phyloP scores from a whole-genome alignment of 1,140 invertebrate species.

The Rhysida immarginata region DNA sequence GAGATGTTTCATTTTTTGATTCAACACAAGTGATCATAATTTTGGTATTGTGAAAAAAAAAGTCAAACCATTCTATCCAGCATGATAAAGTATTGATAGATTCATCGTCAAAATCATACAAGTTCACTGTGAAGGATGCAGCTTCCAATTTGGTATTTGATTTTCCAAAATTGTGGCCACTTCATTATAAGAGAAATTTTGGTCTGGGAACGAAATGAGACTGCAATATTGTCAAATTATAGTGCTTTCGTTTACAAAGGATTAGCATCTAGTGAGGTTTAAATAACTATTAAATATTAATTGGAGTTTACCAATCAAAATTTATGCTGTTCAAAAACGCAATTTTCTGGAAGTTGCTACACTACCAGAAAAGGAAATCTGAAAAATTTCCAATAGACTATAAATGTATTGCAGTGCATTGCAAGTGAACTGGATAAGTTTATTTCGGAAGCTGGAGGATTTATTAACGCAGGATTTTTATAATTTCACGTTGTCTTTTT shows the following conservation, averaged over 20 bases:
- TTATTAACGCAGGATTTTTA: no score
- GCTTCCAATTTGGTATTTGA: neutral
- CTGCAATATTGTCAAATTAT: neutral
- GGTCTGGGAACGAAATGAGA: neutral
- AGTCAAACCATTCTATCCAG: neutral
- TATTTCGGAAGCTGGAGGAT: no score
- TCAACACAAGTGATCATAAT: neutral
- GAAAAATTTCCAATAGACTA: neutral
- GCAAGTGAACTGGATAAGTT: no score
- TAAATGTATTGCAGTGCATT: neutral
- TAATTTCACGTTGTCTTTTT: no score
- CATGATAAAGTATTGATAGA: neutral
- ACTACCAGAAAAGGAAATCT: neutral
- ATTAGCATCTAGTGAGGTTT: neutral
- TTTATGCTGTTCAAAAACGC: neutral
- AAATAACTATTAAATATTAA: neutral
- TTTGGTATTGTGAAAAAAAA: neutral
- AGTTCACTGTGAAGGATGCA: neutral
- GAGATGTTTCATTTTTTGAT: neutral
- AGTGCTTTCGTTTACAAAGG: neutral
- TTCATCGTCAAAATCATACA: neutral
- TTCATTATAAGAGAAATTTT: no score
- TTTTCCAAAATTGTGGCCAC: neutral
- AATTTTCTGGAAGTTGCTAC: constrained; percentile 1
- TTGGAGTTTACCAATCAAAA: neutral